These are phyloP conservation scores for Agonopterix alstromeriana DNA, from an alignment of 2,888 invertebrate genomes.

Conservation along the genomic window DNA sequence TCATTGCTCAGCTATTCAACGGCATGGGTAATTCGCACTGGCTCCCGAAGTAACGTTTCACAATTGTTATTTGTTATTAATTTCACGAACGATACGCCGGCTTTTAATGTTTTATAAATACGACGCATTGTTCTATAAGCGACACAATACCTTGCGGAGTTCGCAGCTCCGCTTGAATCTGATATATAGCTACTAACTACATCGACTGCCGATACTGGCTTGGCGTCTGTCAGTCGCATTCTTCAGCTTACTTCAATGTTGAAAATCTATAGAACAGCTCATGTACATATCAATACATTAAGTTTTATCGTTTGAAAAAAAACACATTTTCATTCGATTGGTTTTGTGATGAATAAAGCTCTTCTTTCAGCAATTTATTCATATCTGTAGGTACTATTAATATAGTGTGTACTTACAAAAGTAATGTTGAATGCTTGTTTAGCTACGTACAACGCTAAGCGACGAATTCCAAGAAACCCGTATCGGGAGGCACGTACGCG, in stretches of 20 bases:
- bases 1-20: conserved; percentile 49
- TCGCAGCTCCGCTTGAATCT: conserved; percentile 56
- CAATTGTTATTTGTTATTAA: conserved; percentile 77
- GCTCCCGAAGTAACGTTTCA: conserved; percentile 71
- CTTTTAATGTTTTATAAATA: conserved; percentile 77
- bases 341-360: too few species aligned
- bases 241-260: conserved; percentile 25
- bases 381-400: too few species aligned
- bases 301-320: too few species aligned
- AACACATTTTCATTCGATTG: too few species aligned
- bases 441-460: conserved; percentile 37
- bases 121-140: conserved; percentile 73
- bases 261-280: conserved; percentile 6
- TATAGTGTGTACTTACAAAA: background rate
- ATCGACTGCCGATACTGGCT: conserved; percentile 18
- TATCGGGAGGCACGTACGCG: conserved; percentile 69
- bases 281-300: too few species aligned
- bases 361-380: too few species aligned
- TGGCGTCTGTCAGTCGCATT: conserved; percentile 53
- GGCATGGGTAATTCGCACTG: conserved; percentile 67
- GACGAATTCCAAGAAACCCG: conserved; percentile 63
- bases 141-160: conserved; percentile 68
- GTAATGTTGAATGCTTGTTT: conserved; percentile 28
- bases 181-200: conserved; percentile 45
- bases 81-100: conserved; percentile 75